Conservation (phyloP, 2,797 vertebrate species). For the Parauchenoglanis ngamensis region DNA sequence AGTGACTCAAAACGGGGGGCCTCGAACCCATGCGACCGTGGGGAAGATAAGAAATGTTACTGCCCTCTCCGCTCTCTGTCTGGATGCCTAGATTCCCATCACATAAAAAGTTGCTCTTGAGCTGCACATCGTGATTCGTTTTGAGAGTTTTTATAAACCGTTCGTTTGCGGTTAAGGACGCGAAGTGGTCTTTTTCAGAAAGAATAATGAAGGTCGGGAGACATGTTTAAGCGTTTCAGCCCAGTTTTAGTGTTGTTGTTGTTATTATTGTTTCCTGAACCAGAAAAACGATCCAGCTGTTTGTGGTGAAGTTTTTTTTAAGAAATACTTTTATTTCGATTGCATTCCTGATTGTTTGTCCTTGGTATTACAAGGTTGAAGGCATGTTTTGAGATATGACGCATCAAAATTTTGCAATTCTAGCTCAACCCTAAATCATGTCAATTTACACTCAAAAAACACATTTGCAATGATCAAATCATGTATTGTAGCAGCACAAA, state of each 20-base stretch:
- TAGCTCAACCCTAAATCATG: neutral
- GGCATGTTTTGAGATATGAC: neutral
- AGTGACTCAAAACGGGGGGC: slow-evolving; percentile 65
- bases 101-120: slow-evolving; percentile 45
- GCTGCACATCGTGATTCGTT: slow-evolving; percentile 31
- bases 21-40: slow-evolving; percentile 47
- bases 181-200: slow-evolving; percentile 24
- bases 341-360: neutral
- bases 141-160: slow-evolving; percentile 21
- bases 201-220: slow-evolving; percentile 16
- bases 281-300: slow-evolving; percentile 1
- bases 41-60: slow-evolving; percentile 49
- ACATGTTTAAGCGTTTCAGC: neutral
- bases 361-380: neutral
- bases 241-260: neutral
- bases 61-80: slow-evolving; percentile 50
- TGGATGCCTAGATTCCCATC: slow-evolving; percentile 39
- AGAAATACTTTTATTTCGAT: neutral
- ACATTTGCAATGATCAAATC: neutral
- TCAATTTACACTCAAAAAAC: neutral
- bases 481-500: neutral
- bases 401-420: too few relatives aligned
- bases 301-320: neutral
- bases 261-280: slow-evolving; percentile 15
- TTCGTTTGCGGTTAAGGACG: slow-evolving; percentile 36